Evolutionary conservation across 2,113 vertebrate genomes (phyloP).

Genomic region (Spea multiplicata): DNA sequence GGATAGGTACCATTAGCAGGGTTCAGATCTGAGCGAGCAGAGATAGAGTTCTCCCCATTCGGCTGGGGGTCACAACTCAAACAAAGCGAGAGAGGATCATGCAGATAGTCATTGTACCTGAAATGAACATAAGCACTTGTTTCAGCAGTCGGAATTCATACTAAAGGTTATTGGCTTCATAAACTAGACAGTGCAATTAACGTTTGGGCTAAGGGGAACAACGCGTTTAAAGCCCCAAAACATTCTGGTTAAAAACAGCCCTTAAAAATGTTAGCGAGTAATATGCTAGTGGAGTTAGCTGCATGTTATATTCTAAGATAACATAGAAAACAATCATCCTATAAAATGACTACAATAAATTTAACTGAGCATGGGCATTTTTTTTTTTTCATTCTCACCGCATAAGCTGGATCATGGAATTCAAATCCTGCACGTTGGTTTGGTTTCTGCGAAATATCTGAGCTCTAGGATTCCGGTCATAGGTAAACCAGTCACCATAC

Average conservation of each 20-base stretch:
- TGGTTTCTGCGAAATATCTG: constrained; percentile 90
- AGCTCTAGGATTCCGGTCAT: constrained; percentile 79
- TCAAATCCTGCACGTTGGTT: constrained; percentile 72
- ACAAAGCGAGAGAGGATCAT: constrained; percentile 82
- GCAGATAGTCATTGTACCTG: constrained; percentile 88
- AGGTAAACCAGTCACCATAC: constrained; percentile 88
- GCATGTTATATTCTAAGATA: too few relatives aligned
- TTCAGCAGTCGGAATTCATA: too few relatives aligned
- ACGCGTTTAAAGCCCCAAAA: too few relatives aligned
- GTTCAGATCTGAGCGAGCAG: constrained; percentile 90
- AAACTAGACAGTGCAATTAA: too few relatives aligned
- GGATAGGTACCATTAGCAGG: constrained; percentile 87
- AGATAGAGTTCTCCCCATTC: constrained; percentile 87
- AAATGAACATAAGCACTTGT: not conserved
- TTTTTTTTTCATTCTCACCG: constrained; percentile 78
- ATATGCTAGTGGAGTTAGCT: too few relatives aligned
- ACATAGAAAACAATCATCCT: too few relatives aligned
- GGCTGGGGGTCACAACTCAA: constrained; percentile 69
- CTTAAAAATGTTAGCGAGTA: too few relatives aligned
- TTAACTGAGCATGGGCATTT: too few relatives aligned
- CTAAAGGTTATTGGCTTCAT: too few relatives aligned
- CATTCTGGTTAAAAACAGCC: too few relatives aligned
- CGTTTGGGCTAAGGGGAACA: too few relatives aligned
- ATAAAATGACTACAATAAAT: too few relatives aligned
- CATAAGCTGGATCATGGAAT: constrained; percentile 89